A percentile compares a stretch with the other conserved stretches of the same genome.
phyloP scores from a whole-genome alignment of 2,888 invertebrate species.

The Acleris sparsana region DNA sequence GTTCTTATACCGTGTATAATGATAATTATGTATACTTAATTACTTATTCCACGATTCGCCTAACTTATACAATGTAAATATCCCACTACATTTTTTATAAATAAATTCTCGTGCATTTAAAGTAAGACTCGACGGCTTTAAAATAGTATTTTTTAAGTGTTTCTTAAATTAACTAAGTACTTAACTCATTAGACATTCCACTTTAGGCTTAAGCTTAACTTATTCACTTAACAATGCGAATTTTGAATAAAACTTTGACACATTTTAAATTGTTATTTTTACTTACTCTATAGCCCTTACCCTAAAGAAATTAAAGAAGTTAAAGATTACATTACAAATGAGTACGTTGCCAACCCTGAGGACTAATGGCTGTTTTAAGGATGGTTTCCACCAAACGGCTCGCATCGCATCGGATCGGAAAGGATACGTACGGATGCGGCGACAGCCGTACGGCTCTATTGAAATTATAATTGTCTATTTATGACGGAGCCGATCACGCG shows the following conservation, averaged over 20 bases:
- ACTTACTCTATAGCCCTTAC: slow-evolving; percentile 3
- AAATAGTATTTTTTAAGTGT: slow-evolving; percentile 45
- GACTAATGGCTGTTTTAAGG: too few relatives aligned
- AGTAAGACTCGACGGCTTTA: slow-evolving; percentile 63
- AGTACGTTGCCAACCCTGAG: too few relatives aligned
- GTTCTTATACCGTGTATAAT: too few relatives aligned
- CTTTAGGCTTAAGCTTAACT: slow-evolving; percentile 60
- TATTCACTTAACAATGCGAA: slow-evolving; percentile 59
- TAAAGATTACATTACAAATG: too few relatives aligned
- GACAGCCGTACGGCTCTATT: too few relatives aligned
- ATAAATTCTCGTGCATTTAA: slow-evolving; percentile 49
- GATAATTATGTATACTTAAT: neutral
- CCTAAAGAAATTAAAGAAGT: too few relatives aligned
- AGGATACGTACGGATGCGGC: too few relatives aligned
- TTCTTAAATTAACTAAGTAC: slow-evolving; percentile 40
- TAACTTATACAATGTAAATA: slow-evolving; percentile 22
- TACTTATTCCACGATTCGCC: neutral
- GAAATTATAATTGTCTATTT: too few relatives aligned
- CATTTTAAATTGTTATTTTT: slow-evolving; percentile 29
- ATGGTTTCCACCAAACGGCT: too few relatives aligned
- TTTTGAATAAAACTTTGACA: slow-evolving; percentile 52
- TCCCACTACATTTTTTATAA: slow-evolving; percentile 6
- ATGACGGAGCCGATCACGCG: too few relatives aligned
- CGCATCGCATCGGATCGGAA: too few relatives aligned
- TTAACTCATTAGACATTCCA: slow-evolving; percentile 58